phyloP scores from a whole-genome alignment of 2,113 vertebrate species.

The Pelodiscus sinensis region DNA sequence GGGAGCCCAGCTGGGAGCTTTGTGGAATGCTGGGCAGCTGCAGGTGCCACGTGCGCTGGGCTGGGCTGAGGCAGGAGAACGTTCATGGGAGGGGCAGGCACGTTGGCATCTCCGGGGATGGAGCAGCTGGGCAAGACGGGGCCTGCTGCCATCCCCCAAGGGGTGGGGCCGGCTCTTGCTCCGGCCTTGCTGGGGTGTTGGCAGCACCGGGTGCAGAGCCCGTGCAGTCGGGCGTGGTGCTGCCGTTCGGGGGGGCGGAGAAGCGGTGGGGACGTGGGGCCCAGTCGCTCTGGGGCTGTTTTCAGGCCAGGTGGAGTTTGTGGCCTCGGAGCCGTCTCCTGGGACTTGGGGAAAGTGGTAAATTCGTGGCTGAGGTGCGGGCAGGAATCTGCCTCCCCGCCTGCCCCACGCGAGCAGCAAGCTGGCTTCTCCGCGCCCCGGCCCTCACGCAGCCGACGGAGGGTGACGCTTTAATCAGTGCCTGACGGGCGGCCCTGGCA shows the following conservation, averaged over 20 bases:
- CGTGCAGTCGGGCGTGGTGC: not conserved
- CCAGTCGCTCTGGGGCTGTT: not conserved
- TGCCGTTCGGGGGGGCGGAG: not conserved
- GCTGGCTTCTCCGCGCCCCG: not conserved
- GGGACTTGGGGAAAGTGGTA: not conserved
- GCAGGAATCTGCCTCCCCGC: not conserved
- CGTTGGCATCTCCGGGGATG: not conserved
- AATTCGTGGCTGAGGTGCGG: not conserved
- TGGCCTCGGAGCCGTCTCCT: not conserved
- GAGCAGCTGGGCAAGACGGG: not conserved
- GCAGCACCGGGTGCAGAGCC: not conserved
- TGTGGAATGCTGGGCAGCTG: not conserved
- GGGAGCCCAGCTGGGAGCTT: not conserved
- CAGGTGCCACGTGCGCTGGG: not conserved
- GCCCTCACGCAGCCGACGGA: not conserved
- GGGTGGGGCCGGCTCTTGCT: not conserved
- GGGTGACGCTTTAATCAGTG: not conserved
- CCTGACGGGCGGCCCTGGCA: conserved; percentile 41
- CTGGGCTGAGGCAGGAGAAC: not conserved
- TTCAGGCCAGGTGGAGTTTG: not conserved
- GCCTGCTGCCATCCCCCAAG: not conserved
- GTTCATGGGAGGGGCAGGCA: not conserved
- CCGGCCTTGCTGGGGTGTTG: not conserved
- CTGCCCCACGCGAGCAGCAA: not conserved
- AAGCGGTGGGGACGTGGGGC: not conserved